phyloP scores from a whole-genome alignment of 2,113 vertebrate species.

The Alouatta palliata region DNA sequence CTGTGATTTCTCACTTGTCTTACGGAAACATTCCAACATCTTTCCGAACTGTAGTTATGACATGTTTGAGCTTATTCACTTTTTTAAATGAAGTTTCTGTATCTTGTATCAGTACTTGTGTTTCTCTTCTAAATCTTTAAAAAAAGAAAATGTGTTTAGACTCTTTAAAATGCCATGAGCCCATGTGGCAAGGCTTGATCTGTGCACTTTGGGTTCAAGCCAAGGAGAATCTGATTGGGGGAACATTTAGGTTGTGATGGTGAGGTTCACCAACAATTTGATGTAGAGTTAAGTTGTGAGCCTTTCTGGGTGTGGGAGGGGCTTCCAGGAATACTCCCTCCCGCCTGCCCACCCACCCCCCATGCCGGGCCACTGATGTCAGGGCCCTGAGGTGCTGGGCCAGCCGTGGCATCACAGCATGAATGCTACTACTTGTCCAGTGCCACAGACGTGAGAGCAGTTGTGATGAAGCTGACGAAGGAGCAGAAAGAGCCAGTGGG shows the following conservation, averaged over 20 bases:
- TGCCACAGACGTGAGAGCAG: not conserved
- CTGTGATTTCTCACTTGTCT: not conserved
- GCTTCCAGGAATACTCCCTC: not conserved
- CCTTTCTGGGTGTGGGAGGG: fast-evolving
- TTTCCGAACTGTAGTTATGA: not conserved
- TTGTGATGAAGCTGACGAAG: fast-evolving
- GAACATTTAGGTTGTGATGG: no score
- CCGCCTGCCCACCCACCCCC: no score
- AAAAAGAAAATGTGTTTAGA: not conserved
- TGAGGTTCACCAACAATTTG: not conserved
- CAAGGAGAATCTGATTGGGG: not conserved
- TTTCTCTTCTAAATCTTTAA: not conserved
- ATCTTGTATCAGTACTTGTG: not conserved
- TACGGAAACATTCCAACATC: not conserved
- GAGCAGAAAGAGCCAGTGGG: not conserved
- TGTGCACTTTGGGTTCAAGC: not conserved
- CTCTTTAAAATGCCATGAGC: not conserved
- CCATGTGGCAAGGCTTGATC: not conserved
- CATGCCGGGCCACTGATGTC: fast-evolving
- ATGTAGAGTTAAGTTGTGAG: not conserved
- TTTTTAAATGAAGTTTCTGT: not conserved
- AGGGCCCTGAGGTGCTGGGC: not conserved
- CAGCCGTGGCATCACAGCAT: no score
- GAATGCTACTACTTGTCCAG: not conserved
- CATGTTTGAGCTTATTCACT: not conserved